Percentiles rank a stretch among this genome's conserved stretches.
Conservation (phyloP, 2,797 vertebrate genomes). For the Trichosurus vulpecula region DNA sequence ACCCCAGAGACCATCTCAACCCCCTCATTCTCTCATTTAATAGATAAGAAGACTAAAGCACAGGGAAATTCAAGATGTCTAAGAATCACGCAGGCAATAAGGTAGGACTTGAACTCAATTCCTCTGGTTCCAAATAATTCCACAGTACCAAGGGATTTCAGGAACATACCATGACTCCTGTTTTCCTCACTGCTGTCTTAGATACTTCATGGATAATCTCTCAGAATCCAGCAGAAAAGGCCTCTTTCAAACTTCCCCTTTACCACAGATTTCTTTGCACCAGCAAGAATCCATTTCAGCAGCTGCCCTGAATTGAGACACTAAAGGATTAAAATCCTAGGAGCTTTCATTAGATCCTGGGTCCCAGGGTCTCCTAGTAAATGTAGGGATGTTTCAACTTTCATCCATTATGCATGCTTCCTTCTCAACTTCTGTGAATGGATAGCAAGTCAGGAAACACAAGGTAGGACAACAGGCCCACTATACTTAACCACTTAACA, state of each 20-base stretch:
- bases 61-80: background rate
- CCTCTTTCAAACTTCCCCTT: background rate
- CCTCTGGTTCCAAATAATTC: background rate
- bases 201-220: background rate
- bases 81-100: too few species aligned
- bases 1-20: background rate
- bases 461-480: background rate
- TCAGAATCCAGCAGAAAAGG: background rate
- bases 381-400: background rate
- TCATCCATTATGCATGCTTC: background rate
- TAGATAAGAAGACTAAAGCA: background rate
- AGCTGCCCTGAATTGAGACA: background rate
- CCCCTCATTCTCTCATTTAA: background rate
- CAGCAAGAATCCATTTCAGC: background rate
- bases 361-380: background rate
- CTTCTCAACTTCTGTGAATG: background rate
- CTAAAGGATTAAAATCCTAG: background rate
- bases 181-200: background rate
- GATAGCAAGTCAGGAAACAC: background rate
- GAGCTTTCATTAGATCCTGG: background rate
- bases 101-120: background rate
- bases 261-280: background rate
- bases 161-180: background rate
- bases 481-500: background rate
- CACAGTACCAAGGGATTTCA: background rate